Base-by-base conservation (phyloP, 1,140 invertebrate genomes). In the Cheumatopsyche charites region DNA sequence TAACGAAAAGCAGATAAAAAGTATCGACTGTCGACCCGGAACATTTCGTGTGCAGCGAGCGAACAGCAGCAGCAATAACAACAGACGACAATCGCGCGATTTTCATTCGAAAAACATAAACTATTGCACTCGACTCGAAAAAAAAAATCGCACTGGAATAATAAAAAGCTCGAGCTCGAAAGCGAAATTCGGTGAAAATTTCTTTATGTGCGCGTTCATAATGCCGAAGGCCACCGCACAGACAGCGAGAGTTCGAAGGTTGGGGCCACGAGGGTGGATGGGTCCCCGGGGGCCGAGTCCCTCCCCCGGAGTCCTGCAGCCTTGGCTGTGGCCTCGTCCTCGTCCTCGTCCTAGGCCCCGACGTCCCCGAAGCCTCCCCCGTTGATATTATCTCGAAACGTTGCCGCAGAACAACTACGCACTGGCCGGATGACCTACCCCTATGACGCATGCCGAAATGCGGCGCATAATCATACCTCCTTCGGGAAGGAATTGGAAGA, bases 231-330 rank as follows among this genome's bases (percentile, higher is more conserved):
- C 55, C 55, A 19, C 7, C 7, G 55, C 11, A 19, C 21, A 58
- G 55, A 58, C 55, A 58, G 55, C 21, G 21, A 47, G 55, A 58
- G 55, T 58, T 58, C 25, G 55, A 58, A 58, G 55, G 55, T 19
- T 19, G 55, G 21, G 21, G 55, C 2, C 43, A 47, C 43, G 41
- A 12, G 41, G 41, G 12, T 5, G 12, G 41, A 42, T 42, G 41
- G 41, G 12, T 52, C 49, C 19, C 49, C 49, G 23, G 55, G 55
- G 55, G 23, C 55, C 11, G 55, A 25, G 55, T 25, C 43, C 4
- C 43, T 13, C 12, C 12, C 23, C 55, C 21, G 12, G 55, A 58
- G 23, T 58, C 23, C 55, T 58, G 55, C 55, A 58, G 55, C 55
- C 55, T 58, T 58, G 55, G 25, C 21, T 19, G 19, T 23, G 55